Percentiles rank a stretch among this genome's conserved stretches.
Conservation (phyloP, 2,113 vertebrate species). For the Anhinga rufa region DNA sequence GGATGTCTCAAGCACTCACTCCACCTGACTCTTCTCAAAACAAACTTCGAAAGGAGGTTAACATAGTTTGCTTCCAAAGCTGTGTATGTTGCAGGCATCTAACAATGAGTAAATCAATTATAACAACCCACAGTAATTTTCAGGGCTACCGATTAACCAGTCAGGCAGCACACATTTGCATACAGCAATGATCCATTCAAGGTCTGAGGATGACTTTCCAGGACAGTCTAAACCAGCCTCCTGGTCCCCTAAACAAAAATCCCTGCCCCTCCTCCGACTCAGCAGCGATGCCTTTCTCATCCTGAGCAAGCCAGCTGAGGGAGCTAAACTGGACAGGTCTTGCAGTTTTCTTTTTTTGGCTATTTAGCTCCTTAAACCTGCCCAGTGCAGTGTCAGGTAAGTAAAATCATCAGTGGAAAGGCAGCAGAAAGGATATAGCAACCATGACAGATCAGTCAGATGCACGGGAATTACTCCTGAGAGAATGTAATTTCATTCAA, state of each 20-base stretch:
- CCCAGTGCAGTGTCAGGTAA: background rate
- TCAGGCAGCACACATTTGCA: conserved; percentile 31
- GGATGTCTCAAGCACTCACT: background rate
- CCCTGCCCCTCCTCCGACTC: background rate
- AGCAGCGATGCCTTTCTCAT: background rate
- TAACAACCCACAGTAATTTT: background rate
- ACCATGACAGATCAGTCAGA: background rate
- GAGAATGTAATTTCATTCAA: background rate
- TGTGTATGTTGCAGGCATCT: background rate
- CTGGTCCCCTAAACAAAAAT: background rate
- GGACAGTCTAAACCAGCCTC: conserved; percentile 14
- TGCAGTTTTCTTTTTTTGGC: background rate
- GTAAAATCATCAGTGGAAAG: background rate
- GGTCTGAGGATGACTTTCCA: conserved; percentile 9
- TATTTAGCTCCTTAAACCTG: background rate
- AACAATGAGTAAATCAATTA: conserved; percentile 37
- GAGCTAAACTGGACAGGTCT: background rate
- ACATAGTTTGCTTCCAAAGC: background rate
- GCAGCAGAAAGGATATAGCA: background rate
- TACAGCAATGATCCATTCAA: background rate
- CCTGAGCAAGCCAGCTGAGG: background rate
- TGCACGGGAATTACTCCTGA: background rate
- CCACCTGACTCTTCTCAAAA: background rate
- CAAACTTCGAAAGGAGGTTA: background rate
- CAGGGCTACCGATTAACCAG: conserved; percentile 36